Conservation (phyloP, 2,113 vertebrate species). For the Hippocampus barbouri region DNA sequence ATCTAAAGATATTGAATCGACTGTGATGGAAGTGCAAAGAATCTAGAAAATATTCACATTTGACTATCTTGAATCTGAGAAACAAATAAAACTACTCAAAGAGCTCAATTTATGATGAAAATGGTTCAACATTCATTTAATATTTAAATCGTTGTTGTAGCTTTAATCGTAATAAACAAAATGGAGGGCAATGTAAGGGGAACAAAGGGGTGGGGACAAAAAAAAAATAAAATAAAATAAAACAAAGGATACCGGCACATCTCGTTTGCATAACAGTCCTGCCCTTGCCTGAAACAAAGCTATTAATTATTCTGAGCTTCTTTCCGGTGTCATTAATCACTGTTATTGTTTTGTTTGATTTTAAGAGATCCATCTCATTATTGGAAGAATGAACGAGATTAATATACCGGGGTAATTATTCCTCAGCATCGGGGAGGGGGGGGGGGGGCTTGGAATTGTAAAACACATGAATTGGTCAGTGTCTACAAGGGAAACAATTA, state of each 20-base stretch:
- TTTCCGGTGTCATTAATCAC: constrained; percentile 36
- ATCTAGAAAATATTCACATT: background rate
- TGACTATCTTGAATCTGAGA: background rate
- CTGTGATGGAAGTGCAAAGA: background rate
- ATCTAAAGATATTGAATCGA: background rate
- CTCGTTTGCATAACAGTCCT: constrained; percentile 26
- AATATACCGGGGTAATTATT: background rate
- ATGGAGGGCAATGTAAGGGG: constrained; percentile 21
- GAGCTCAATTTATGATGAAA: background rate
- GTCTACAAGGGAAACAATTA: constrained; percentile 30
- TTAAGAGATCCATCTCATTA: background rate
- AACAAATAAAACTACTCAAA: background rate
- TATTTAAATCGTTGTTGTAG: background rate
- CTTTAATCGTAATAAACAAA: background rate
- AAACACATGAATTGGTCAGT: constrained; percentile 15
- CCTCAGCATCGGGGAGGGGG: background rate
- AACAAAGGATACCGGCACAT: background rate
- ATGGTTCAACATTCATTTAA: background rate
- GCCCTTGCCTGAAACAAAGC: constrained; percentile 12
- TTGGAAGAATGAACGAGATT: background rate
- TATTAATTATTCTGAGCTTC: constrained; percentile 13
- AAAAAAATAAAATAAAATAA: too few species aligned
- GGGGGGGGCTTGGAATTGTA: background rate
- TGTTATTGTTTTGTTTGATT: background rate
- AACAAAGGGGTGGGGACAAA: constrained; percentile 6